phyloP scores from a whole-genome alignment of 2,888 invertebrate species.

The Mesoligia furuncula region DNA sequence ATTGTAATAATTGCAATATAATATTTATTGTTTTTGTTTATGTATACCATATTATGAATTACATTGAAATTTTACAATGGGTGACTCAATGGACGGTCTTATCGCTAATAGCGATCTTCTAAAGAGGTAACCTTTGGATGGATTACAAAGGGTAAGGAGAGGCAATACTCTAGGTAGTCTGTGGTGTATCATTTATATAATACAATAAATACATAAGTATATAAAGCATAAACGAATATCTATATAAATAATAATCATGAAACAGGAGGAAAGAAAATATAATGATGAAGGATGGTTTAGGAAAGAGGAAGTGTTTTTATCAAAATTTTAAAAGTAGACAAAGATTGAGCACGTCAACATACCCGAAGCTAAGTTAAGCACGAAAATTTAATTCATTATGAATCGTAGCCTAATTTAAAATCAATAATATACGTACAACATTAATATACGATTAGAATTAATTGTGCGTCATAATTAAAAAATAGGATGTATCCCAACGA shows the following conservation, averaged over 20 bases:
- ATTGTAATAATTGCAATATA: background rate
- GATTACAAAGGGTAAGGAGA: background rate
- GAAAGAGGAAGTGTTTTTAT: background rate
- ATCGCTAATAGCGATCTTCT: background rate
- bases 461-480: background rate
- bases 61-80: background rate
- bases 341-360: background rate
- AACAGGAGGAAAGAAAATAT: background rate
- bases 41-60: no score
- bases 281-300: background rate
- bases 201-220: background rate
- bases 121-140: background rate
- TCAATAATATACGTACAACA: no score
- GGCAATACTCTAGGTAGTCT: background rate
- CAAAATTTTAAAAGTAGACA: no score
- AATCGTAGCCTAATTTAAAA: background rate
- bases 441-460: no score
- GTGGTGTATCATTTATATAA: background rate
- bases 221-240: background rate
- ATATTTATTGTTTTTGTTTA: no score
- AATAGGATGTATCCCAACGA: background rate
- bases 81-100: background rate
- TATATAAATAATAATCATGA: background rate
- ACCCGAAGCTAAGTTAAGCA: background rate
- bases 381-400: background rate